Evolutionary conservation across 2,888 invertebrate genomes (phyloP), one percentile per base, ranked within the genome.

Genomic region (Silvanus unidentatus): DNA sequence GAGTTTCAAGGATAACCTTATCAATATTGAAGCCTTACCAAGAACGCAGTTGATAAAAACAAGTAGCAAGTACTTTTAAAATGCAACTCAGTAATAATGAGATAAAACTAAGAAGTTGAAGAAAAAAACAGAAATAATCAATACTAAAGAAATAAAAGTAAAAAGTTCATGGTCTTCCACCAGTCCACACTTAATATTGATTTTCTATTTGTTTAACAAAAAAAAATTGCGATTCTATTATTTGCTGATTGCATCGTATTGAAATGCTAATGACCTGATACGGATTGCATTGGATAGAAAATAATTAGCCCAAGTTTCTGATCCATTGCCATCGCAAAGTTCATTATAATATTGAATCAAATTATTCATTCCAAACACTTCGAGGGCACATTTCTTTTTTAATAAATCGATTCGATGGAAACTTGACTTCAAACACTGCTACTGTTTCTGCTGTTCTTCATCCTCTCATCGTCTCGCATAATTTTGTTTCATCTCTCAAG

Each of bases 221-320:
- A 39, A 39, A 39, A 28, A 39, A 16, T 5, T 4, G 22, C 8
- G 11, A 5, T 16, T 9, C 22, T 16, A 28, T 40, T 11, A 32
- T 29, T 38, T 40, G 28, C 16, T 48, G 48, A 48, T 48, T 48
- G 39, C 39, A 43, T 36, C 32, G 36, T 36, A 48, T 48, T 45
- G 48, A 48, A 48, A 48, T 48, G 48, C 43, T 45, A 45, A 48
- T 45, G 43, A 40, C 16, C 43, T 42, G 43, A 45, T 48, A 44
- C 39, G 35, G 43, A 27, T 29, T 44, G 43, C 39, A 41, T 40
- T 37, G 41, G 43, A 48, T 48, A 32, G 48, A 16, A 48, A 48
- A 48, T 44, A 44, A 48, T 48, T 48, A n/a, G n/a, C n/a, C n/a
- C n/a, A 22, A 22, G 22, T 22, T 22, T 22, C 3, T n/a, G n/a